Percentiles rank a stretch among this genome's conserved stretches.
phyloP scores from a whole-genome alignment of 2,797 vertebrate genomes.

The Falco novaeseelandiae region DNA sequence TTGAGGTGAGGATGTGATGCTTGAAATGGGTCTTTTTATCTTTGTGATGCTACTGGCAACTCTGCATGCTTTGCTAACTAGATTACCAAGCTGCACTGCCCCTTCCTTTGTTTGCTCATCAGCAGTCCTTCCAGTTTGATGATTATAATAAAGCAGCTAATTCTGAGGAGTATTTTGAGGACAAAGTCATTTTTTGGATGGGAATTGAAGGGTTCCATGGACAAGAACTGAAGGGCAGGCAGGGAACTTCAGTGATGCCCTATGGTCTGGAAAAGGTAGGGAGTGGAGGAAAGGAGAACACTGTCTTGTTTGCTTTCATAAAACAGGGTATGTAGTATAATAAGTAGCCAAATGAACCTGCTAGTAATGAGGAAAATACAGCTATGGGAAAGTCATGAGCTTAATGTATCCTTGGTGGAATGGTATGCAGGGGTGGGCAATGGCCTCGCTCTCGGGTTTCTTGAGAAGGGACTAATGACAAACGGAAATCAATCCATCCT shows the following conservation, averaged over 20 bases:
- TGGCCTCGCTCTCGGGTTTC: background rate
- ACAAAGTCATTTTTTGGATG: background rate
- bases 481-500: background rate
- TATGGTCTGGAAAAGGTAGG: accelerated
- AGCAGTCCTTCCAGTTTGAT: background rate
- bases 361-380: background rate
- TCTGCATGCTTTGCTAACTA: background rate
- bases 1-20: background rate
- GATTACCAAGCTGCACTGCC: background rate
- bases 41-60: background rate
- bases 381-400: background rate
- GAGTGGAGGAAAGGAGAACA: background rate
- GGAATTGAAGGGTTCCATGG: background rate
- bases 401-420: background rate
- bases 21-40: background rate
- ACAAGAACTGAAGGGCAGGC: background rate
- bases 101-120: background rate
- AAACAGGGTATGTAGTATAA: background rate
- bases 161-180: background rate
- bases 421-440: background rate
- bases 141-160: background rate
- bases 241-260: background rate
- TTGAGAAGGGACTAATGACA: background rate
- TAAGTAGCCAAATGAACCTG: background rate
- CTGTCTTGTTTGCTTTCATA: background rate